Percentiles rank a stretch among this genome's conserved stretches.
Conservation (phyloP, 35 echinoderm and acorn worm species). For the Hemicentrotus pulcherrimus region DNA sequence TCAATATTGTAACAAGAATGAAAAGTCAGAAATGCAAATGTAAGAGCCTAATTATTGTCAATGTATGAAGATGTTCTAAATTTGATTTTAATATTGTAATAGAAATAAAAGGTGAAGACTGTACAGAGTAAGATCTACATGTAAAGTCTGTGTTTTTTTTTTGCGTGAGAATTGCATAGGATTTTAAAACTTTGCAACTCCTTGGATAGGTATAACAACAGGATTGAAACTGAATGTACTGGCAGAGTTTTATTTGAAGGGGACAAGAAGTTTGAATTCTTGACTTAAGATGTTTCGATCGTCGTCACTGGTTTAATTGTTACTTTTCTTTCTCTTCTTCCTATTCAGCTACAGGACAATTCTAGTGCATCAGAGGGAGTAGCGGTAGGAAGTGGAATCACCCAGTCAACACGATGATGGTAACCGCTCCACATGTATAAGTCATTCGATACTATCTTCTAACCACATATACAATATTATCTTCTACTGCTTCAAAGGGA, state of each 20-base stretch:
- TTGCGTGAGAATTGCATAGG: too few species aligned
- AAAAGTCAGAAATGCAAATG: too few species aligned
- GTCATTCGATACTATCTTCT: background rate
- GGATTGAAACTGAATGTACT: background rate
- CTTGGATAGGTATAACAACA: too few species aligned
- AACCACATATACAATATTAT: background rate
- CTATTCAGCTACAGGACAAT: slow-evolving; percentile 47
- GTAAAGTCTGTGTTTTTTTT: too few species aligned
- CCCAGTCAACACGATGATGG: slow-evolving; percentile 41
- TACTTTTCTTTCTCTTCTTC: background rate
- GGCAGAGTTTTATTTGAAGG: background rate
- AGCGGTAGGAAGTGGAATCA: slow-evolving; percentile 28
- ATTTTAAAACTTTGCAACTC: too few species aligned
- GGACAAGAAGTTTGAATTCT: background rate
- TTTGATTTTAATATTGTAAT: too few species aligned
- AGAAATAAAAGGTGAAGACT: too few species aligned
- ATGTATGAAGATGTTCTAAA: too few species aligned
- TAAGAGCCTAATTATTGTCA: too few species aligned
- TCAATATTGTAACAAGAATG: too few species aligned
- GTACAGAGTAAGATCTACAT: too few species aligned
- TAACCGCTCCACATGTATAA: background rate
- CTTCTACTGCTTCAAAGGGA: background rate
- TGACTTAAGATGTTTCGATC: background rate
- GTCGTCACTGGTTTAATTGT: background rate
- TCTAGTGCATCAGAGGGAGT: slow-evolving; percentile 47